Percentiles rank a stretch among this genome's conserved stretches.
phyloP scores from a whole-genome alignment of 92 coral and sea anemone genomes.

The Parazoanthus darwini region DNA sequence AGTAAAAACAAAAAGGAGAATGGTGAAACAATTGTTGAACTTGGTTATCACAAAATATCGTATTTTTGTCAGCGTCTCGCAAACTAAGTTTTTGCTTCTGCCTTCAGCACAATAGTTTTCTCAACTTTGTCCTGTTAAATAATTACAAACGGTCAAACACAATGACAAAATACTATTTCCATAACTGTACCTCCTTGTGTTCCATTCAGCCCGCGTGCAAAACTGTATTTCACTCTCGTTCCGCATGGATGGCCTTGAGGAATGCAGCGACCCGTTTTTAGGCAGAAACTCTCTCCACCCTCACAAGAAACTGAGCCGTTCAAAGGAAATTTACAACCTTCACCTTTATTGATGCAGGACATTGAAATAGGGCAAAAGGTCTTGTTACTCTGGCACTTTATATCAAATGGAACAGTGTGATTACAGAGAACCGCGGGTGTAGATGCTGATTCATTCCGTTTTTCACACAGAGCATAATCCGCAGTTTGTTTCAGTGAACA shows the following conservation, averaged over 20 bases:
- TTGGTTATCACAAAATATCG: too few species aligned
- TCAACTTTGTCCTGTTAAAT: too few species aligned
- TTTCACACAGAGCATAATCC: slow-evolving; percentile 16
- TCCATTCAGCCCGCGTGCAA: slow-evolving; percentile 12
- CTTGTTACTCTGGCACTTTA: neutral
- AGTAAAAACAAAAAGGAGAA: too few species aligned
- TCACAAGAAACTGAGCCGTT: slow-evolving; percentile 19
- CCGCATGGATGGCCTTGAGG: neutral
- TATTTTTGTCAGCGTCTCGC: too few species aligned
- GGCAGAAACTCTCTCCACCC: slow-evolving; percentile 11
- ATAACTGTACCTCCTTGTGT: slow-evolving; percentile 8
- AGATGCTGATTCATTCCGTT: neutral
- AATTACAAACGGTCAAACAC: neutral
- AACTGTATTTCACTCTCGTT: slow-evolving; percentile 17
- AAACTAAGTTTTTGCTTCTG: too few species aligned
- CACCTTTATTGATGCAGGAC: slow-evolving; percentile 20
- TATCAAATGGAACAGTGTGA: slow-evolving; percentile 17
- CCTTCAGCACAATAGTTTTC: too few species aligned
- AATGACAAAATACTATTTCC: too few species aligned
- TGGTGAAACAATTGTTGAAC: too few species aligned
- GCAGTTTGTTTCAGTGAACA: slow-evolving; percentile 15
- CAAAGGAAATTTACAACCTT: slow-evolving; percentile 19
- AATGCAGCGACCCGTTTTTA: slow-evolving; percentile 23
- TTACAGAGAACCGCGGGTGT: slow-evolving; percentile 9
- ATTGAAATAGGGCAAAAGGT: slow-evolving; percentile 28